Conservation (phyloP, 2,113 vertebrate species). For the Labrus mixtus region DNA sequence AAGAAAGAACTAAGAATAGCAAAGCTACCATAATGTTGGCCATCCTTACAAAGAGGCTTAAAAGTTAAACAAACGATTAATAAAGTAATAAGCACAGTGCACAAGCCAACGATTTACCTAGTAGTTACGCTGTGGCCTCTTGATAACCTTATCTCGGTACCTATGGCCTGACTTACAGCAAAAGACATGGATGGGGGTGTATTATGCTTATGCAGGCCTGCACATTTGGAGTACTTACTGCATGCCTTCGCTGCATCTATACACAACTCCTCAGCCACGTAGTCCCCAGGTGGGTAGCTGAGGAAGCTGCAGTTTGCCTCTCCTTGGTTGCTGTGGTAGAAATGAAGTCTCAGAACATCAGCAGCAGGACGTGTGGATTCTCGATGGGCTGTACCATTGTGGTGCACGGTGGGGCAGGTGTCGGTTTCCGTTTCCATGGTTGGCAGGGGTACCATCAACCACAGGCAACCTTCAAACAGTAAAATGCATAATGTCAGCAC, state of each 20-base stretch:
- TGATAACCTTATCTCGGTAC: conserved; percentile 61
- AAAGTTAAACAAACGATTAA: conserved; percentile 28
- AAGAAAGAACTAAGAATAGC: neutral
- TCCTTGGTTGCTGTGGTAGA: conserved; percentile 86
- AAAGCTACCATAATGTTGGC: conserved; percentile 2
- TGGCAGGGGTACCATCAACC: conserved; percentile 58
- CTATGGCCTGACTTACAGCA: conserved; percentile 37
- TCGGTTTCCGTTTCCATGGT: conserved; percentile 75
- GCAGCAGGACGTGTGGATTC: conserved; percentile 71
- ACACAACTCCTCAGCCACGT: conserved; percentile 93
- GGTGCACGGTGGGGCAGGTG: conserved; percentile 77
- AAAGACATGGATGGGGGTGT: conserved; percentile 31
- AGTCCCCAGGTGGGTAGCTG: conserved; percentile 88
- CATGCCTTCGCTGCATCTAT: conserved; percentile 91
- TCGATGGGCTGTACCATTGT: conserved; percentile 82
- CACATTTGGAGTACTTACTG: conserved; percentile 83
- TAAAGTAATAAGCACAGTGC: conserved; percentile 12
- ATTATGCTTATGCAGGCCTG: conserved; percentile 25
- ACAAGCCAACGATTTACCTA: conserved; percentile 13
- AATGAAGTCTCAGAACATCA: conserved; percentile 86
- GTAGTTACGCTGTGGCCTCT: conserved; percentile 46
- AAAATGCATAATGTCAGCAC: conserved; percentile 11
- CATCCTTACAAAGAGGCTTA: conserved; percentile 12
- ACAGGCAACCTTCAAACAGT: conserved; percentile 43
- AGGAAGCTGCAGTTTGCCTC: conserved; percentile 81